phyloP scores from a whole-genome alignment of 2,888 invertebrate species.

The Diaperis boleti region DNA sequence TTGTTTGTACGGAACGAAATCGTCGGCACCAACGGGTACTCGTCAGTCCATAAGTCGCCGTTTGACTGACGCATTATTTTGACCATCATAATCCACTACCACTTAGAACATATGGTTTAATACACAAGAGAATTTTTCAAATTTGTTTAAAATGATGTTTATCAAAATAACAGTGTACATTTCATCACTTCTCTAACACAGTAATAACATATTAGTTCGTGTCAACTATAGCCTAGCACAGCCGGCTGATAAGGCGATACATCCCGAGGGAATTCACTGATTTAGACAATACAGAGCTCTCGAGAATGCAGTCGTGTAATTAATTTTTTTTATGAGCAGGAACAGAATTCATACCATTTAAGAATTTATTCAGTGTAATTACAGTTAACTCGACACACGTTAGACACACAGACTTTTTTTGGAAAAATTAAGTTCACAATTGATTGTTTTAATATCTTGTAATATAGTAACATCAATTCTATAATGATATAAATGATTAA shows the following conservation, averaged over 20 bases:
- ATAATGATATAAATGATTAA: too few species aligned
- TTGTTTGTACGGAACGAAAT: neutral
- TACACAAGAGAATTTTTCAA: constrained; percentile 60
- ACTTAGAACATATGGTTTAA: constrained; percentile 56
- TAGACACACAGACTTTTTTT: too few species aligned
- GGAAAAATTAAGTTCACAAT: too few species aligned
- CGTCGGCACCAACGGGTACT: neutral
- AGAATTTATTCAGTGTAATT: too few species aligned
- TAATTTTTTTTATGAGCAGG: neutral
- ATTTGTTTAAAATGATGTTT: constrained; percentile 56
- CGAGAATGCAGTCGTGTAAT: neutral
- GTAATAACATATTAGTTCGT: constrained; percentile 55
- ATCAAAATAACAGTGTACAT: constrained; percentile 29
- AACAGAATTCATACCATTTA: too few species aligned
- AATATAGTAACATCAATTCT: too few species aligned
- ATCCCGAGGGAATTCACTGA: constrained; percentile 57
- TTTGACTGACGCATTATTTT: constrained; percentile 44
- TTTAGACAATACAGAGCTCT: constrained; percentile 16
- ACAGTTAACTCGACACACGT: too few species aligned
- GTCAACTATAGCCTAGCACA: constrained; percentile 65
- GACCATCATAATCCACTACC: constrained; percentile 49
- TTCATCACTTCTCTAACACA: constrained; percentile 27
- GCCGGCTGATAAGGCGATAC: constrained; percentile 60
- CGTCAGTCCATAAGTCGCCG: constrained; percentile 8
- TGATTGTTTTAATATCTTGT: too few species aligned